Percentiles rank a stretch among this genome's conserved stretches.
phyloP scores from a whole-genome alignment of 2,888 invertebrate species.

The Meliscaeva auricollis region DNA sequence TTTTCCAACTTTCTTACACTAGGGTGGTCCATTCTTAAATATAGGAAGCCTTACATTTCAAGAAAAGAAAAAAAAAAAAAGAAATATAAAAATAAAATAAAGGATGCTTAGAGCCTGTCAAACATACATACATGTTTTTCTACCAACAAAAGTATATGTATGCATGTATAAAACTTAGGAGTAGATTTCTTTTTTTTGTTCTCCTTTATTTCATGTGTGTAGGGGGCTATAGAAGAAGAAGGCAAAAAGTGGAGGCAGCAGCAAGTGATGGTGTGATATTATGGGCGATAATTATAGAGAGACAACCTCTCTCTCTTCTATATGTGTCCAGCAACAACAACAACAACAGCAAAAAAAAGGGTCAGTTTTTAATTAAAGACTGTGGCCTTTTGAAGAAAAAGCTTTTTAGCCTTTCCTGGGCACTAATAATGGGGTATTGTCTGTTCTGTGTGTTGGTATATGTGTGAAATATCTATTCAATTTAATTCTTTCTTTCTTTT shows the following conservation, averaged over 20 bases:
- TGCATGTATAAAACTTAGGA: constrained; percentile 31
- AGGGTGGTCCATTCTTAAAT: constrained; percentile 28
- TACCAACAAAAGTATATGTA: neutral
- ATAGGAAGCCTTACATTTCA: constrained; percentile 65
- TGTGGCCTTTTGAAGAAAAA: constrained; percentile 19
- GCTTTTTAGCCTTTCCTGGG: constrained; percentile 16
- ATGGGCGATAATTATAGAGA: constrained; percentile 60
- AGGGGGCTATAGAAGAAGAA: neutral
- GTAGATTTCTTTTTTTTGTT: constrained; percentile 32
- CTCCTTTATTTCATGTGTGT: constrained; percentile 26
- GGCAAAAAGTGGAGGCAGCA: neutral
- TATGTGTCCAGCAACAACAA: neutral
- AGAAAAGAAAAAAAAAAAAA: constrained; percentile 11
- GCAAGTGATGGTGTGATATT: constrained; percentile 59
- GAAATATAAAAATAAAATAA: constrained; percentile 30
- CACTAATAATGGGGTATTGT: constrained; percentile 1
- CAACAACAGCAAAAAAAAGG: constrained; percentile 5
- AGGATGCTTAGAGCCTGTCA: constrained; percentile 51
- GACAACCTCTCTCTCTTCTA: constrained; percentile 20
- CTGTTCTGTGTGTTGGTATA: neutral
- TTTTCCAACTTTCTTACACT: constrained; percentile 59
- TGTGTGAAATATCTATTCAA: no score
- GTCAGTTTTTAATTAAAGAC: constrained; percentile 51
- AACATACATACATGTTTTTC: neutral
- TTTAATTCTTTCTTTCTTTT: no score